These are phyloP conservation scores for Strix aluco DNA, from an alignment of 2,113 vertebrate species.

Conservation along the genomic window DNA sequence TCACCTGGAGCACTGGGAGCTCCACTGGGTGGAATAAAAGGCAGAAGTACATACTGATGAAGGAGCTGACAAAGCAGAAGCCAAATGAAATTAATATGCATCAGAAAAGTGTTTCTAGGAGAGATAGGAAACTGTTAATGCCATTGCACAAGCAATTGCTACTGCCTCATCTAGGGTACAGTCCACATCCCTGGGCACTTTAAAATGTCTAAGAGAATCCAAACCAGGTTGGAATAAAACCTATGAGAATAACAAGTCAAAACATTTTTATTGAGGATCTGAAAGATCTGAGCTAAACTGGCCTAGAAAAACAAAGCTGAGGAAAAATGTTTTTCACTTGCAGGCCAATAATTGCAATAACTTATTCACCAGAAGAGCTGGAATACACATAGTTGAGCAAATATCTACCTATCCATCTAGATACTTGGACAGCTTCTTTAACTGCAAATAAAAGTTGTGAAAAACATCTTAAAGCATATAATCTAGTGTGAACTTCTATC, in stretches of 20 bases:
- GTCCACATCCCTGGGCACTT: not conserved
- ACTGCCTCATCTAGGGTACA: not conserved
- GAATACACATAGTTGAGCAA: not conserved
- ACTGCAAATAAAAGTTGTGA: not conserved
- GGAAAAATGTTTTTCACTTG: not conserved
- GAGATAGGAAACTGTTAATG: not conserved
- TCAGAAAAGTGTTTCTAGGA: not conserved
- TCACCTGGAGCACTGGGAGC: not conserved
- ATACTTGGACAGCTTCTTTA: not conserved
- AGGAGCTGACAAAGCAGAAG: constrained; percentile 24
- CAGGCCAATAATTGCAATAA: constrained; percentile 25
- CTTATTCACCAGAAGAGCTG: constrained; percentile 22
- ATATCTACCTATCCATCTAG: not conserved
- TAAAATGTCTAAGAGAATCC: not conserved
- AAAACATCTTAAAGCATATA: not conserved
- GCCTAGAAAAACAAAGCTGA: not conserved
- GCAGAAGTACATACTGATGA: not conserved
- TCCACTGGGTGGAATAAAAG: not conserved
- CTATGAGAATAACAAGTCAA: not conserved
- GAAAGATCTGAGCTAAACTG: not conserved
- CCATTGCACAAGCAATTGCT: not conserved
- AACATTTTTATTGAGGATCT: not conserved
- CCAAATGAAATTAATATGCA: constrained; percentile 1
- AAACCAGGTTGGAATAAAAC: not conserved
- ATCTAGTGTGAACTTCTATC: not conserved